Evolutionary conservation across 2,888 invertebrate species (phyloP).

Genomic region (Taphrorychus bicolor): DNA sequence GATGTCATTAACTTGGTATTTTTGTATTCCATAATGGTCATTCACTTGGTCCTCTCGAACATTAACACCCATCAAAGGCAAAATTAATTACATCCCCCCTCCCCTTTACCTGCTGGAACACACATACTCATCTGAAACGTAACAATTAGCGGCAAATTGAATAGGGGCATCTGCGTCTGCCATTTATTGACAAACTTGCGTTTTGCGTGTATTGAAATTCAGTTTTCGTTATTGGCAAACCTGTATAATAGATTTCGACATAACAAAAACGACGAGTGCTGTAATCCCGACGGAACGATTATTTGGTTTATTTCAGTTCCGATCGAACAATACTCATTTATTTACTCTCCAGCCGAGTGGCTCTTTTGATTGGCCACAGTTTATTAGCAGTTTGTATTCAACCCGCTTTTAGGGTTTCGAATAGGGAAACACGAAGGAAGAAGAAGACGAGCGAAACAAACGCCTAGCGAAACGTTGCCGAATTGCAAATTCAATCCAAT

Average conservation of each 20-base stretch:
- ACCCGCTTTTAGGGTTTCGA: too few relatives aligned
- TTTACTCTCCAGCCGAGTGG: neutral
- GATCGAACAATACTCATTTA: neutral
- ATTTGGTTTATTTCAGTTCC: neutral
- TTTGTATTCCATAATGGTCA: neutral
- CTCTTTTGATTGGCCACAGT: neutral
- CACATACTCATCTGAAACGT: neutral
- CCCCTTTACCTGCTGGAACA: neutral
- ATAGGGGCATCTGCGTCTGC: slow-evolving; percentile 1
- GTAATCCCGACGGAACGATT: slow-evolving; percentile 1
- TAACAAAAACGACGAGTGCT: slow-evolving; percentile 1
- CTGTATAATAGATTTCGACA: slow-evolving; percentile 6
- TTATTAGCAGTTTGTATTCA: neutral
- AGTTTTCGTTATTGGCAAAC: slow-evolving; percentile 1
- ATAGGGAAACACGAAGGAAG: too few relatives aligned
- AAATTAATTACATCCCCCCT: neutral
- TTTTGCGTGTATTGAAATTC: neutral
- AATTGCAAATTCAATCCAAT: neutral
- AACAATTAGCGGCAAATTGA: neutral
- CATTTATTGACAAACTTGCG: neutral
- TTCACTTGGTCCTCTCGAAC: neutral
- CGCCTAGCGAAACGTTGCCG: neutral
- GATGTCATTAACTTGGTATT: neutral
- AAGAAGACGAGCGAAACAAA: too few relatives aligned
- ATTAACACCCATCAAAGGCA: neutral